Base-by-base conservation (phyloP, 2,888 invertebrate species). In the Sacculina carcini region DNA sequence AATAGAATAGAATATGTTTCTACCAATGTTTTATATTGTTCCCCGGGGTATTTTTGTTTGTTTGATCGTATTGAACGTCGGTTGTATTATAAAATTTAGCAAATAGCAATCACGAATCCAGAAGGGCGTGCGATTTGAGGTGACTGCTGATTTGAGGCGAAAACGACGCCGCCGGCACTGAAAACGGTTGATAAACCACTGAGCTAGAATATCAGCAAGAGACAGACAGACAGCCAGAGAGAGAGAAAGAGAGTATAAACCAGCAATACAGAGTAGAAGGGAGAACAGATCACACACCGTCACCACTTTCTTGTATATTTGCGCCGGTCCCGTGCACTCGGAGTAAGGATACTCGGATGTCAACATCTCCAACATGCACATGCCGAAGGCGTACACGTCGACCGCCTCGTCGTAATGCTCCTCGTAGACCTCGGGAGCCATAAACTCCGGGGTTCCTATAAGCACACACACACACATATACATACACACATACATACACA, bases 321-420 rank as follows among this genome's bases (percentile, higher is more conserved):
- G 96, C 54, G 94, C 96, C 34, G 98, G 94, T 24, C 92, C 92
- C 56, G 82, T 83, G 66, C 98, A 98, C 69, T 98, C 98, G 56
- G 85, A 84, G 69, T 98, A 99, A 0, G 98, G 98, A 70, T 99
- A 99, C 67, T 98, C 98, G 39, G 89, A 89, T 48, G 96, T 96
- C 36, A 94, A 94, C 96, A 98, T 98, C 72, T 98, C 98, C 62
- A 99, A 71, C 87, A 99, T 92, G 69, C 98, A 99, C 96, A 98
- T 98, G 38, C 98, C 98, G 68, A 98, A 96, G 12, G 98, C 96
- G 69, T 98, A 98, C 53, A 98, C 92, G 66, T 98, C 98, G 16
- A 99, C 96, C 10, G 84, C 81, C 67, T 98, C 98, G 67, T 98
- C 96, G 68, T 98, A 98, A 67, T 94, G 92, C 67, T 98, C 98